Evolutionary conservation across 2,888 invertebrate species (phyloP).

Genomic region (Temnothorax rugatulus): DNA sequence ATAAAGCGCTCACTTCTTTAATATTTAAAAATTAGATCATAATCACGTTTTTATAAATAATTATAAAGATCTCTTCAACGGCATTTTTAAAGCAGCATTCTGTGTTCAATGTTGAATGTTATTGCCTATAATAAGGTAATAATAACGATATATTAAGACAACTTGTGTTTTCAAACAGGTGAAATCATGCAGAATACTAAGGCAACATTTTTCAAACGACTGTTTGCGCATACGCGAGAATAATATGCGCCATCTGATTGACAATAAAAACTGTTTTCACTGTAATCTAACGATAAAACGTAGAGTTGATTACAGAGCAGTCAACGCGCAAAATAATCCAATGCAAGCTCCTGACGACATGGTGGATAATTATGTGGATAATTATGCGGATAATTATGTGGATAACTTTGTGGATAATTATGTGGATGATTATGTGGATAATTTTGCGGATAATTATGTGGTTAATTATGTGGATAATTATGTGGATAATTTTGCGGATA

Average conservation of each 20-base stretch:
- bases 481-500: too few species aligned
- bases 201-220: not conserved
- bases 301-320: not conserved
- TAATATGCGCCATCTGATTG: slow-evolving; percentile 17
- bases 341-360: not conserved
- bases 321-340: not conserved
- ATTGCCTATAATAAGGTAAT: not conserved
- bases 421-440: too few species aligned
- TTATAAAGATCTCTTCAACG: not conserved
- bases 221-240: not conserved
- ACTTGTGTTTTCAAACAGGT: slow-evolving; percentile 28
- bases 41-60: slow-evolving; percentile 3
- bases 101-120: not conserved
- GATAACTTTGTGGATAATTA: too few species aligned
- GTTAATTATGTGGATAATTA: too few species aligned
- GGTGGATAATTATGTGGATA: not conserved
- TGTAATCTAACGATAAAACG: slow-evolving; percentile 30
- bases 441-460: too few species aligned
- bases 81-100: slow-evolving; percentile 4
- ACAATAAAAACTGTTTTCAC: slow-evolving; percentile 13
- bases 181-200: slow-evolving; percentile 13
- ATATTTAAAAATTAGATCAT: not conserved
- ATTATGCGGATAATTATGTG: too few species aligned
- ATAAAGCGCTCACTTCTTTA: not conserved
- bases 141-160: not conserved